Evolutionary conservation across 1,140 invertebrate species (phyloP), one percentile per base, ranked within the genome.

Genomic region (Leptinotarsa texana): DNA sequence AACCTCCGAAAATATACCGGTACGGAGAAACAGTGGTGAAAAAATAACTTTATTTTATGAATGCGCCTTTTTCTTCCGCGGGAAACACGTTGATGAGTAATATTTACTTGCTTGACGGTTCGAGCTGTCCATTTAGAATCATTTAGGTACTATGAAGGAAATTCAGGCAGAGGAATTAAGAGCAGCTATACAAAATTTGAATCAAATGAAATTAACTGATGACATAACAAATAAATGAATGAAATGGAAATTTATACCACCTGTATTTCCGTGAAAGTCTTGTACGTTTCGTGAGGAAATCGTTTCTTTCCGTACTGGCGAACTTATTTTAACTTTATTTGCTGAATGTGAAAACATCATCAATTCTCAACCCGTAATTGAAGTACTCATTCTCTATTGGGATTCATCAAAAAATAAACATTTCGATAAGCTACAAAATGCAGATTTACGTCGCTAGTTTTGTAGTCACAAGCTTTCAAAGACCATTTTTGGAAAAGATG

Each of bases 1-100:
- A 24, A 4, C 0, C 4, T 4, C 3, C 24, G 3, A 24, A 3
- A 3, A 24, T 0, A 4, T 4, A 0, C 0, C 24, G 4, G 0
- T 24, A 24, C 3, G 3, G 0, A 24, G 24, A 24, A 24, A 24
- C 24, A 24, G 24, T 4, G 24, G 4, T 24, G 24, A 24, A 24
- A 4, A 3, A 24, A 3, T 24, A 3, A 24, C 5, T 21, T 21
- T 21, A 21, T 21, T 21, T 21, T 21, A 21, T 21, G 21, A 21
- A 21, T 21, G 21, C 21, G 21, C 21, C 21, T 21, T 21, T 21
- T 21, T 21, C 21, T 21, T 1, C 21, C 21, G 21, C 21, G 21
- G 27, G 5, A 33, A 33, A 33, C 6, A 33, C 27, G 6, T 6
- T 33, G 4, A 27, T 27, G 27, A 5, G 27, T 27, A 27, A 27